Evolutionary conservation across 2,888 invertebrate genomes (phyloP), one percentile per base, ranked within the genome.

Genomic region (Eupithecia inturbata): DNA sequence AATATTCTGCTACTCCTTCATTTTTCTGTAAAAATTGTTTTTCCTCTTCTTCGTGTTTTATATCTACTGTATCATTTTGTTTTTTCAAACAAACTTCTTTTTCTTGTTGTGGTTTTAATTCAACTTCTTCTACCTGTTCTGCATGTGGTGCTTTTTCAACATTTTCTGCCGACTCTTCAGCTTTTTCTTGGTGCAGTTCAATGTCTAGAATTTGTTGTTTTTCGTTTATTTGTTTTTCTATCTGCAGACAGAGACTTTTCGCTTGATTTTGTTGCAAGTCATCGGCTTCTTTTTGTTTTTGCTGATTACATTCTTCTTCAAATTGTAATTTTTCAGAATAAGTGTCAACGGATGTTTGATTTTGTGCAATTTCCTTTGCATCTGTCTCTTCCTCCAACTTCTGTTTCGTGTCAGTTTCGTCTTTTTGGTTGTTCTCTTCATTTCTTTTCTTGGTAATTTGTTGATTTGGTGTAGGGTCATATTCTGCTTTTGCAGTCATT

Each of bases 141-240:
- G 19, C 28, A 14, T 49, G 26, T 1, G 39, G 19, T 57, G 70
- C 0, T 63, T 68, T 41, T 3, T 57, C 57, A 57, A 26, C n/a
- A 57, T 57, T 57, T 14, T 26, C 26, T 57, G 26, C 5, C 14
- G 26, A 22, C 10, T 70, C 69, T n/a, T 66, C 22, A 3, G 19
- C 22, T 33, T 16, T 22, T 67, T 22, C 16, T 26, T 26, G 26
- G 7, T 1, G 12, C 26, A 26, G 4, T 39, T 26, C 26, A 26
- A 1, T 57, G 5, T 26, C 57, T 57, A 12, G 10, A 0, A 26
- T 57, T 57, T 57, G 10, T 53, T 19, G n/a, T 22, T 22, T 53
- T 53, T 53, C 22, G 3, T 9, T 63, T 28, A 74, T 80, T 60
- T 78, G 71, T 68, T 77, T 76, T 60, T 72, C 31, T 66, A 67